Evolutionary conservation across 2,797 vertebrate species (phyloP).

Genomic region (Crypturellus tataupa): DNA sequence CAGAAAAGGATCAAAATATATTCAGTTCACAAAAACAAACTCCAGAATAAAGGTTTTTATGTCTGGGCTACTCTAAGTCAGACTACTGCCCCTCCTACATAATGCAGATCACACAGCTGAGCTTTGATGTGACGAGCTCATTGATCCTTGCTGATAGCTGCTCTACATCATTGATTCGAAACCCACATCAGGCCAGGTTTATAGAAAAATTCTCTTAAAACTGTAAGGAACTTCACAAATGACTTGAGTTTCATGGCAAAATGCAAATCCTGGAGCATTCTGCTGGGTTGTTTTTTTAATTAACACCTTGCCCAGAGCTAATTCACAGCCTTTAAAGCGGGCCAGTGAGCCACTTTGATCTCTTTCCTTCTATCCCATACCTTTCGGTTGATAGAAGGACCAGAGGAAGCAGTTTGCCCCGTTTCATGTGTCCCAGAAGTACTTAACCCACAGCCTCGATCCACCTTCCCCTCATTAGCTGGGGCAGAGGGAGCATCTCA

Average conservation of each 20-base stretch:
- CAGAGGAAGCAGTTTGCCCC: background rate
- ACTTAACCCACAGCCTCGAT: background rate
- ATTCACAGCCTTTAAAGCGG: constrained; percentile 47
- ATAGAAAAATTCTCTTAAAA: constrained; percentile 24
- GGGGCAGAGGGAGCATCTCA: background rate
- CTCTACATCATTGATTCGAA: constrained; percentile 63
- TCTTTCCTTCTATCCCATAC: background rate
- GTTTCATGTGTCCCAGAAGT: background rate
- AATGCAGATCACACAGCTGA: constrained; percentile 25
- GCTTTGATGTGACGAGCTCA: constrained; percentile 64
- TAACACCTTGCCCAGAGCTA: constrained; percentile 67
- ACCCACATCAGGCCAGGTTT: background rate
- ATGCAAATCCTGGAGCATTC: constrained; percentile 46
- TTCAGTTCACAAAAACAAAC: constrained; percentile 3
- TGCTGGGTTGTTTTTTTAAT: constrained; percentile 63
- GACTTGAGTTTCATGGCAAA: constrained; percentile 34
- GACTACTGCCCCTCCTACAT: background rate
- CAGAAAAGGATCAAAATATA: background rate
- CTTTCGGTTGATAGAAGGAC: background rate
- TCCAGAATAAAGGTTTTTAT: constrained; percentile 7
- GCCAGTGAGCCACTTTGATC: constrained; percentile 47
- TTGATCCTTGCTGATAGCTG: constrained; percentile 54
- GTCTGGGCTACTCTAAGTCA: constrained; percentile 14
- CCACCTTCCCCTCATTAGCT: background rate
- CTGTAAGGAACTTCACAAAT: constrained; percentile 6